A percentile compares a stretch with the other conserved stretches of the same genome.
Evolutionary conservation across 2,797 vertebrate genomes (phyloP).

Genomic region (Philypnodon macrostomus): DNA sequence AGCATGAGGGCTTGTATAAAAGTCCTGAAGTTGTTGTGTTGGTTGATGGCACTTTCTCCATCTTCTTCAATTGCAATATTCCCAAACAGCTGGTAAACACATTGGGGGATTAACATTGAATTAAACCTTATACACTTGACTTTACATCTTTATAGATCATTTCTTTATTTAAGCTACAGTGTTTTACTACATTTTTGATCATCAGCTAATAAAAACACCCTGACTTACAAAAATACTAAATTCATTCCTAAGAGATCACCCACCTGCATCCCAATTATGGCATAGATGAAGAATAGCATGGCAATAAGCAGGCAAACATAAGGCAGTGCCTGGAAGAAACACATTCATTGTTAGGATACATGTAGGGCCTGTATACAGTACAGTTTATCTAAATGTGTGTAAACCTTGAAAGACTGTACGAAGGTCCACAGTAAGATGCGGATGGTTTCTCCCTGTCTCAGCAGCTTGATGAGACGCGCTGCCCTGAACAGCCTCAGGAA

Average conservation of each 20-base stretch:
- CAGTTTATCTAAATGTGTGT: slow-evolving; percentile 17
- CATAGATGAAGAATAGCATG: slow-evolving; percentile 98
- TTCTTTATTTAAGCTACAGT: not conserved
- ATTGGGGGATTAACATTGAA: slow-evolving; percentile 4
- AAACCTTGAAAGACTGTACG: slow-evolving; percentile 94
- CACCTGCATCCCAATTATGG: slow-evolving; percentile 97
- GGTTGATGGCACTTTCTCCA: slow-evolving; percentile 86
- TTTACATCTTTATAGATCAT: too few species aligned
- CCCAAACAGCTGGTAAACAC: slow-evolving; percentile 84
- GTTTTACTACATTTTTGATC: not conserved
- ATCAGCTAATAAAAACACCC: too few species aligned
- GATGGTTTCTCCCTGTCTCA: slow-evolving; percentile 95
- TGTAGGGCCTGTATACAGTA: slow-evolving; percentile 1
- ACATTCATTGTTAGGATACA: slow-evolving; percentile 22
- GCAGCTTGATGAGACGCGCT: slow-evolving; percentile 95
- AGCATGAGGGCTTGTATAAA: slow-evolving; percentile 94
- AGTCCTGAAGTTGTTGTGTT: slow-evolving; percentile 96
- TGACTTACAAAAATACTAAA: slow-evolving; percentile 16
- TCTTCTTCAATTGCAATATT: slow-evolving; percentile 84
- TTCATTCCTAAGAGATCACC: slow-evolving; percentile 34
- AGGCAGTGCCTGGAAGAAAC: slow-evolving; percentile 83
- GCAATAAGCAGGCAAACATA: slow-evolving; percentile 95
- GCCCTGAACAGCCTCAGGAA: slow-evolving; percentile 96
- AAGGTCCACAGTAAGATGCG: slow-evolving; percentile 97
- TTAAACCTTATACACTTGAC: too few species aligned